Conservation (phyloP, 2,113 vertebrate species). For the Anoura caudifer region DNA sequence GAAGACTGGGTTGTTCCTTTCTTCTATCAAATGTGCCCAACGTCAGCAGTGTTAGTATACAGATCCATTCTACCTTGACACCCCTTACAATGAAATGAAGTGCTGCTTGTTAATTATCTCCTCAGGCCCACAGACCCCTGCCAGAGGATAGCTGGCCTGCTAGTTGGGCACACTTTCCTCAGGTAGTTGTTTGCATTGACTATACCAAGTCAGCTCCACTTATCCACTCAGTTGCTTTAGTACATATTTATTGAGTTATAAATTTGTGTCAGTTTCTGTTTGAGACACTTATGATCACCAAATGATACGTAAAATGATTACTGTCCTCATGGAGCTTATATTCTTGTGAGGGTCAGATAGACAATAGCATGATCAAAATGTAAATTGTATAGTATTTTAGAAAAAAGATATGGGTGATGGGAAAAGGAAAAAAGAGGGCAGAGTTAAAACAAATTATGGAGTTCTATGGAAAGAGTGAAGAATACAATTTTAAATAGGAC, state of each 20-base stretch:
- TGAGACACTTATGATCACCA: background rate
- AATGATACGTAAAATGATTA: background rate
- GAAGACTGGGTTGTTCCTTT: background rate
- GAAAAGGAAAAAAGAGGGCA: background rate
- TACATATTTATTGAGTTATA: background rate
- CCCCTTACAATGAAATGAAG: background rate
- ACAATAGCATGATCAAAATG: background rate
- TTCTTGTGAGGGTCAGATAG: background rate
- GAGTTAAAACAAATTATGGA: background rate
- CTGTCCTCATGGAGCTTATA: background rate
- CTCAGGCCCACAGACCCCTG: background rate
- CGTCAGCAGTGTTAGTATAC: background rate
- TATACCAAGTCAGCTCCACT: background rate
- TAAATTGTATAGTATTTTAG: background rate
- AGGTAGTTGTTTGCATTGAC: background rate
- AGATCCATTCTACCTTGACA: background rate
- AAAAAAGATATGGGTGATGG: background rate
- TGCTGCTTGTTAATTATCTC: background rate
- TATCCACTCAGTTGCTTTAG: background rate
- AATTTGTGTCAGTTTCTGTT: background rate
- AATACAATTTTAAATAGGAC: background rate
- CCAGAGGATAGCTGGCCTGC: background rate
- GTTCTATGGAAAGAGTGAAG: background rate
- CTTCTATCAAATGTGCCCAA: background rate
- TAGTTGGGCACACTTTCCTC: background rate